Evolutionary conservation across 1,140 invertebrate genomes (phyloP).

Genomic region (Meloidogyne hapla): DNA sequence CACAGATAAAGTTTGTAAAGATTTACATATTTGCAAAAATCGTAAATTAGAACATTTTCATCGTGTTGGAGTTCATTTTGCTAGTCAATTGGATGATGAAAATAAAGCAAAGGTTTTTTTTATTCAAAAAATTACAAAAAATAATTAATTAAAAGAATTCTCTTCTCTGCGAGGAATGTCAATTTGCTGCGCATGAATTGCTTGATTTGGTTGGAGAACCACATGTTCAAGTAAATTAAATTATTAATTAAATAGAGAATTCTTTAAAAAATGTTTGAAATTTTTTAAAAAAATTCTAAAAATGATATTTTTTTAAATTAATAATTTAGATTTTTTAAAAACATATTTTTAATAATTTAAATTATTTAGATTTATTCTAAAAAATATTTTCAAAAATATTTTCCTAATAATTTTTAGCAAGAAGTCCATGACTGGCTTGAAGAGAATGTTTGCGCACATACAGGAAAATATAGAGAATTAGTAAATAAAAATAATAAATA

Average conservation of each 20-base stretch:
- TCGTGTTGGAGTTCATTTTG: slow-evolving; percentile 55
- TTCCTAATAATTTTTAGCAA: slow-evolving; percentile 25
- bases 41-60: slow-evolving; percentile 58
- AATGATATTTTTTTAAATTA: too few relatives aligned
- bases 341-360: too few relatives aligned
- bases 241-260: too few relatives aligned
- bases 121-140: neutral
- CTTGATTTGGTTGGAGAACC: slow-evolving; percentile 48
- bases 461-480: neutral
- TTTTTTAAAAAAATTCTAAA: too few relatives aligned
- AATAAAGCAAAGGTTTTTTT: slow-evolving; percentile 41
- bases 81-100: slow-evolving; percentile 46
- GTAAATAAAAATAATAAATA: too few relatives aligned
- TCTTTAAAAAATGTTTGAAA: too few relatives aligned
- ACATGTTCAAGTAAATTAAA: slow-evolving; percentile 39
- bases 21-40: slow-evolving; percentile 58
- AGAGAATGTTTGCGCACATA: slow-evolving; percentile 11
- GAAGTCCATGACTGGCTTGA: slow-evolving; percentile 8
- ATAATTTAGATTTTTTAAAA: too few relatives aligned
- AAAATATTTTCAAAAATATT: too few relatives aligned
- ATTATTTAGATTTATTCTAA: too few relatives aligned
- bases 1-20: slow-evolving; percentile 50
- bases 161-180: slow-evolving; percentile 61
- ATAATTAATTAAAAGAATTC: slow-evolving; percentile 43
- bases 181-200: slow-evolving; percentile 60